Evolutionary conservation across 1,140 invertebrate genomes (phyloP).

Genomic region (Elysia chlorotica): DNA sequence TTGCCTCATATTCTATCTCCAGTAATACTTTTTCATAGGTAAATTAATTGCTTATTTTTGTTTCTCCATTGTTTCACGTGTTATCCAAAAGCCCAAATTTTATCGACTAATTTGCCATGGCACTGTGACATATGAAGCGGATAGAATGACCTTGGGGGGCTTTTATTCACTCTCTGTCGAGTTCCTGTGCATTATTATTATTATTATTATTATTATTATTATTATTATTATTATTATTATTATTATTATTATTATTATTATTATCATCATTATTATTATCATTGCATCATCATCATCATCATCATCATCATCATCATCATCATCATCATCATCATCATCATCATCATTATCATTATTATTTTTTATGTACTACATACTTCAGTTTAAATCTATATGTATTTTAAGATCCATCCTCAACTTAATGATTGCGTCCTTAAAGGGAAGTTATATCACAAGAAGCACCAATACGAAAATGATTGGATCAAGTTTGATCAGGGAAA

Average conservation of each 20-base stretch:
- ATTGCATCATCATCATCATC: conserved; percentile 2
- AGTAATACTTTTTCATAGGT: background rate
- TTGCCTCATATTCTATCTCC: background rate
- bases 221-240: no score
- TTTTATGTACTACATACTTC: background rate
- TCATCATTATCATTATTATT: background rate
- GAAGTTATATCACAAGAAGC: no score
- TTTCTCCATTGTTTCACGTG: no score
- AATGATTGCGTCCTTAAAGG: no score
- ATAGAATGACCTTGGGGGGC: background rate
- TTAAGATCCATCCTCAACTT: no score
- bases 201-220: background rate
- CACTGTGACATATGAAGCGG: background rate
- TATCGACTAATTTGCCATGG: background rate
- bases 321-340: background rate
- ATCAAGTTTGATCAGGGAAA: no score
- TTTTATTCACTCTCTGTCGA: background rate
- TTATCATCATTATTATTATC: background rate
- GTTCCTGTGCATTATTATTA: background rate
- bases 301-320: conserved; percentile 4
- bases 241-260: background rate
- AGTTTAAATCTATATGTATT: no score
- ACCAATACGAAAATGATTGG: no score
- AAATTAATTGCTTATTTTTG: no score
- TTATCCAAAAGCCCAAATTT: no score